Conservation (phyloP, 2,113 vertebrate genomes). For the Ibidorhyncha struthersii region DNA sequence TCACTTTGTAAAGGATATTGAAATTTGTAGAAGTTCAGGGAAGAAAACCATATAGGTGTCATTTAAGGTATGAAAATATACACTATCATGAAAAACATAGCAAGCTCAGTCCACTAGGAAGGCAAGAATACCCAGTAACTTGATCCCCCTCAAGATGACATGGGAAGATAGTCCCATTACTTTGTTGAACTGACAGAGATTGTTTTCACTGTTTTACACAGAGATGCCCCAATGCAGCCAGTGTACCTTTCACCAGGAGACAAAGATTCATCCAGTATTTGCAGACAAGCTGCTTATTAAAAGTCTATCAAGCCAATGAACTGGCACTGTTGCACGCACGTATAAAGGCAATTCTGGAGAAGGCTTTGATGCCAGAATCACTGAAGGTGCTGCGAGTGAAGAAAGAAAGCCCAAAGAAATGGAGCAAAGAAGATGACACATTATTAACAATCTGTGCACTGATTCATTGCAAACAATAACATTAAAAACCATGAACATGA, state of each 20-base stretch:
- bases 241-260: not conserved
- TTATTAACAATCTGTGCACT: not conserved
- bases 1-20: not conserved
- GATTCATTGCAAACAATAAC: not conserved
- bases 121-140: not conserved
- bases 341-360: not conserved
- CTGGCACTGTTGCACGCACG: not conserved
- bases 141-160: not conserved
- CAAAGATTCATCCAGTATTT: not conserved
- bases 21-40: not conserved
- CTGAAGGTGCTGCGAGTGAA: not conserved
- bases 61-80: not conserved
- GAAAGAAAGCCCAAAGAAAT: not conserved
- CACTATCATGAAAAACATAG: not conserved
- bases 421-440: not conserved
- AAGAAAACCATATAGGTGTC: rapidly evolving
- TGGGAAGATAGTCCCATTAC: not conserved
- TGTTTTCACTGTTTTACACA: not conserved
- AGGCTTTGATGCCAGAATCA: not conserved
- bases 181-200: not conserved
- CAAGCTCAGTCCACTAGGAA: not conserved
- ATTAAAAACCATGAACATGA: not conserved
- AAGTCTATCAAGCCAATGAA: not conserved
- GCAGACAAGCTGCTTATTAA: not conserved
- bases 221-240: not conserved